phyloP scores from a whole-genome alignment of 2,888 invertebrate species.

The Megamerina dolium region DNA sequence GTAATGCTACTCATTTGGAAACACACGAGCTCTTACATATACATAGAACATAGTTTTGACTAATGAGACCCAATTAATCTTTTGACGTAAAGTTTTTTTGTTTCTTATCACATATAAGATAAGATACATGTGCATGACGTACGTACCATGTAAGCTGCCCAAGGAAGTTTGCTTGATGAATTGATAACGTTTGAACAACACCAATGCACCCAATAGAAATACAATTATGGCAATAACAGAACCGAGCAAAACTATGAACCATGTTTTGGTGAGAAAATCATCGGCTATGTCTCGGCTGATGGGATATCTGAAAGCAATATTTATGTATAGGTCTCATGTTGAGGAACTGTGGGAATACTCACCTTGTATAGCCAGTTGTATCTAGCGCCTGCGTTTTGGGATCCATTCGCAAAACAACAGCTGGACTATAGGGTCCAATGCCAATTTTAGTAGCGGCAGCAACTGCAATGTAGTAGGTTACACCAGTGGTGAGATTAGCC shows the following conservation, averaged over 20 bases:
- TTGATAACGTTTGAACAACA: slow-evolving; percentile 68
- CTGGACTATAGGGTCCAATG: slow-evolving; percentile 70
- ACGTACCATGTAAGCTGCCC: slow-evolving; percentile 55
- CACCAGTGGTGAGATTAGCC: slow-evolving; percentile 73
- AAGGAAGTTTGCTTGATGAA: slow-evolving; percentile 64
- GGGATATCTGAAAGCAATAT: slow-evolving; percentile 54
- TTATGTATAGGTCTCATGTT: no score
- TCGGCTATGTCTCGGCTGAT: slow-evolving; percentile 55
- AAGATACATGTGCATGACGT: no score
- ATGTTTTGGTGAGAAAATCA: slow-evolving; percentile 77
- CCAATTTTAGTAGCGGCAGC: slow-evolving; percentile 79
- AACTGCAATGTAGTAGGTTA: slow-evolving; percentile 76
- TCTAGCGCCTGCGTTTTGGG: slow-evolving; percentile 54
- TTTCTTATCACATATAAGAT: no score
- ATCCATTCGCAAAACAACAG: slow-evolving; percentile 59
- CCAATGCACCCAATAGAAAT: slow-evolving; percentile 73
- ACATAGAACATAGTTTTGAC: no score
- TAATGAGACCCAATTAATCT: no score
- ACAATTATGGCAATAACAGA: slow-evolving; percentile 80
- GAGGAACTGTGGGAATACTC: no score
- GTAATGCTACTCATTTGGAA: no score
- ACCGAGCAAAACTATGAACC: slow-evolving; percentile 83
- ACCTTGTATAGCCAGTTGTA: slow-evolving; percentile 47
- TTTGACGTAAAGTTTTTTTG: no score
- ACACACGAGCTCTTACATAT: no score